Evolutionary conservation across 2,797 vertebrate genomes (phyloP), one percentile per base, ranked within the genome.

Genomic region (Paratrypauchen microcephalus): DNA sequence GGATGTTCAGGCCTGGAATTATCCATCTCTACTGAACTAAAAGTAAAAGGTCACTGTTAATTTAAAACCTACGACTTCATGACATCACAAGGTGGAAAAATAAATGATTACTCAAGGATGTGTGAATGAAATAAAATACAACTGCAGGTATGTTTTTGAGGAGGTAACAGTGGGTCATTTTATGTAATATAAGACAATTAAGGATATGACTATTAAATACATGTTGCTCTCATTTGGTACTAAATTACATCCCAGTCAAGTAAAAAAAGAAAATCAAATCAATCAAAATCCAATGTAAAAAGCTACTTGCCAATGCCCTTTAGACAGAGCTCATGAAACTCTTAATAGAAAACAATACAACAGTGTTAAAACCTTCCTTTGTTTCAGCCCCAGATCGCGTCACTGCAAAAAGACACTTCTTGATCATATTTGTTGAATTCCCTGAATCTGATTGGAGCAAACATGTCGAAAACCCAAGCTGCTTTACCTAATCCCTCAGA

Each of bases 401-500:
- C 47, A 59, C 75, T 73, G 75, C 72, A 72, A 80, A 76, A 68
- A 75, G 78, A 60, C 78, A 77, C 86, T 82, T 81, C 83, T 74
- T 75, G 79, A 89, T 90, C 86, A 87, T 89, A 80, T 85, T 90
- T 84, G 73, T 81, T 71, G 73, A 88, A 89, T 82, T 75, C 74
- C 69, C 70, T 73, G 84, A 86, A 82, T 82, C 84, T 87, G 89
- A 89, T 90, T 86, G 88, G 72, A 74, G 72, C 69, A 72, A 80
- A 86, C 47, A 70, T 84, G 80, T 81, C 80, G 80, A 88, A 83
- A 72, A 73, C 79, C 76, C 88, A 89, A 91, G 88, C 88, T 89
- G 87, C 89, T 92, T 91, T 89, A 74, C 78, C 82, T 91, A 92
- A 93, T 91, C 88, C 88, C 84, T 1, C 3, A 89, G 90, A 92